Percentiles rank a stretch among this genome's conserved stretches.
Conservation (phyloP, 2,888 invertebrate species). For the Zygogramma bicolorata region DNA sequence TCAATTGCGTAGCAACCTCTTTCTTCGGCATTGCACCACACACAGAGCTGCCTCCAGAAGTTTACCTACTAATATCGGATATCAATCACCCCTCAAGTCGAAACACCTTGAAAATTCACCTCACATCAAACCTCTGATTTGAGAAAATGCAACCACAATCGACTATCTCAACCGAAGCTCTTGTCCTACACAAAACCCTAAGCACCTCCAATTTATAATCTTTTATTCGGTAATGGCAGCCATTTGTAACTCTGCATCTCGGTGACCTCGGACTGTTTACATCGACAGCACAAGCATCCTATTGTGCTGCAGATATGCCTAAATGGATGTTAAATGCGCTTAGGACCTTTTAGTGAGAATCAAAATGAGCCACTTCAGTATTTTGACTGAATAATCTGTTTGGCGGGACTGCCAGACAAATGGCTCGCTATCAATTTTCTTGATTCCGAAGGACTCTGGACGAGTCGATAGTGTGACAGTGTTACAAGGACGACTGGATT, state of each 20-base stretch:
- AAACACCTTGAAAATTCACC: conserved; percentile 31
- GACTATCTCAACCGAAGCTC: conserved; percentile 53
- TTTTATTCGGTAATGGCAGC: conserved; percentile 64
- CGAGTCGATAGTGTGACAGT: conserved; percentile 15
- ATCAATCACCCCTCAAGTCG: conserved; percentile 28
- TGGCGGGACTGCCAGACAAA: conserved; percentile 60
- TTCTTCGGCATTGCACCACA: not conserved
- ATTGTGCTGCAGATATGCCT: conserved; percentile 54
- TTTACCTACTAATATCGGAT: not conserved
- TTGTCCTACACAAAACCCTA: conserved; percentile 49
- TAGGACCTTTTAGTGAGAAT: conserved; percentile 61
- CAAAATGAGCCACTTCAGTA: conserved; percentile 57
- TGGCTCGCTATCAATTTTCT: conserved; percentile 62
- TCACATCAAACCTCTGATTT: conserved; percentile 20
- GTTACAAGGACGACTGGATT: conserved; percentile 28
- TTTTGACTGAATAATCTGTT: conserved; percentile 55
- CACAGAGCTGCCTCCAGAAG: not conserved
- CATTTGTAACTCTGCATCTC: conserved; percentile 61
- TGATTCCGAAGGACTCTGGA: conserved; percentile 30
- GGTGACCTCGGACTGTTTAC: conserved; percentile 58
- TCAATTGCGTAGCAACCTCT: not conserved
- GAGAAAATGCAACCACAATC: conserved; percentile 52
- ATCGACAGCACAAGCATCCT: conserved; percentile 53
- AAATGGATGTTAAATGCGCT: conserved; percentile 51
- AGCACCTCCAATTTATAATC: conserved; percentile 66